Evolutionary conservation across 2,797 vertebrate genomes (phyloP).

Genomic region (Enteromius fasciolatus): DNA sequence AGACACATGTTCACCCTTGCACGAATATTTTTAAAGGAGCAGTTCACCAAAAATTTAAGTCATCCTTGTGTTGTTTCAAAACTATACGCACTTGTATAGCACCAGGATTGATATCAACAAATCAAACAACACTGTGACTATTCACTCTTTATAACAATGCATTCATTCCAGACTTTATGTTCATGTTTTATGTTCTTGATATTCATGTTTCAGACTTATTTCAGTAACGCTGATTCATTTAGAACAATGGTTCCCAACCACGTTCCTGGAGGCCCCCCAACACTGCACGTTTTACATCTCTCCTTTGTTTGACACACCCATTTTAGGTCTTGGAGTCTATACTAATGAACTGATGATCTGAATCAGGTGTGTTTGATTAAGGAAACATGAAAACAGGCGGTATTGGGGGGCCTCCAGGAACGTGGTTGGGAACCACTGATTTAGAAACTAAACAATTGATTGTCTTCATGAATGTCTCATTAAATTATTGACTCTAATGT

Average conservation of each 20-base stretch:
- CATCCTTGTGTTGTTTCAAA: background rate
- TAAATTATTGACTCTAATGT: background rate
- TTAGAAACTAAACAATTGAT: background rate
- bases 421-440: too few relatives aligned
- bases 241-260: too few relatives aligned
- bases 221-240: background rate
- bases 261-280: too few relatives aligned
- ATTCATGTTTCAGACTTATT: too few relatives aligned
- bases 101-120: background rate
- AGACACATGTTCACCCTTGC: constrained; percentile 23
- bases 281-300: too few relatives aligned
- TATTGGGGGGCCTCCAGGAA: too few relatives aligned
- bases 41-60: background rate
- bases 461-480: background rate
- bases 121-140: background rate
- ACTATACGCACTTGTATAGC: background rate
- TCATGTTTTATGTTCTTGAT: too few relatives aligned
- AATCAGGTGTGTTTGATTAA: too few relatives aligned
- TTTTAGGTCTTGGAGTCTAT: too few relatives aligned
- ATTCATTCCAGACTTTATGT: background rate
- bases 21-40: background rate
- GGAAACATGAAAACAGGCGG: too few relatives aligned
- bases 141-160: background rate
- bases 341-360: too few relatives aligned
- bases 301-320: too few relatives aligned